Base-by-base conservation (phyloP, 2,888 invertebrate genomes). In the Plusia festucae region DNA sequence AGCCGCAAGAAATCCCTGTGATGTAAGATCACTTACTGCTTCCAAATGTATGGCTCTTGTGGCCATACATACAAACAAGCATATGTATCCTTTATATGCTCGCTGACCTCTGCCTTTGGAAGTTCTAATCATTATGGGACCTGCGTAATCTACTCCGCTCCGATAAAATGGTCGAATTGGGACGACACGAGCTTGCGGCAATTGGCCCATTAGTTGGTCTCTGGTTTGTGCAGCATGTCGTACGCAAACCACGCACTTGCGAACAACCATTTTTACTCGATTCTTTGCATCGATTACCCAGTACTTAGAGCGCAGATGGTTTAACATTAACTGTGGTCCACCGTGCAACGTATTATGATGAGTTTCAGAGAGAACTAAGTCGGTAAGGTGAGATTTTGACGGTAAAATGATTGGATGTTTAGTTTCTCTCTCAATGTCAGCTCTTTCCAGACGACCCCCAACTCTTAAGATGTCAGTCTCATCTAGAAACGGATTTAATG, bases 1-100 rank as follows among this genome's bases (percentile, higher is more conserved):
- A 2, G 76, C 79, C 0, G 70, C 62, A 1, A 79, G 40, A 62
- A 79, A 77, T 0, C 71, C 81, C 52, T 82, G 69, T 1, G 84
- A 65, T 2, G 78, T 73, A 0, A 86, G 61, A 22, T 79, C 79
- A 0, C 64, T 65, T 0, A 84, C 85, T 6, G 75, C 68, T 59
- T 86, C 85, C 0, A 86, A 56, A 59, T 84, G 83, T 0, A 82
- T 64, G 0, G 84, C 84, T 15, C 73, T 73, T 1, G 80, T 79
- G 0, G 65, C 65, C 71, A 75, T 71, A 53, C 82, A 83, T 16
- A 74, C 53, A 52, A 77, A 77, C 2, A 77, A 32, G 24, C 73
- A 69, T 9, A 76, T 66, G 15, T 73, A 76, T 9, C 69, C 73
- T 18, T 76, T 72, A 11, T 60, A 60, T 6, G 70, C 34, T 40